These are phyloP conservation scores for Crenichthys baileyi DNA, from an alignment of 2,797 vertebrate genomes.

Conservation along the genomic window DNA sequence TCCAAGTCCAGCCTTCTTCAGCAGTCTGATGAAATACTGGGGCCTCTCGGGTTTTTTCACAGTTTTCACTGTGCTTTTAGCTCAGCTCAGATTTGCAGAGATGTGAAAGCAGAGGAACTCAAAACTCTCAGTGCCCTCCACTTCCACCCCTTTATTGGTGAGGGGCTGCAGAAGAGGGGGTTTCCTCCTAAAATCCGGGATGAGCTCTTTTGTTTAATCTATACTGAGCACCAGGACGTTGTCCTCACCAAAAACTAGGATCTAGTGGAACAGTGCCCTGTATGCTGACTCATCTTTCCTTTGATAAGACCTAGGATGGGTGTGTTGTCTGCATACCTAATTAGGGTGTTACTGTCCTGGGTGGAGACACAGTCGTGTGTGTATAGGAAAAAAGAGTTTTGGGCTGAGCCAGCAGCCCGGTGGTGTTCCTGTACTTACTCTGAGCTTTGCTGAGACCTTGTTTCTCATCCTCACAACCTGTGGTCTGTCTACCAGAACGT, in stretches of 20 bases:
- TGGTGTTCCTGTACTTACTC: neutral
- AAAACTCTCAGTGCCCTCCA: neutral
- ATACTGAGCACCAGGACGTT: neutral
- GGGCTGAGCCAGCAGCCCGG: neutral
- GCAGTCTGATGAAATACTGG: neutral
- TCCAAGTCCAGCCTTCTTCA: neutral
- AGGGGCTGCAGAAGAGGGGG: too few species aligned
- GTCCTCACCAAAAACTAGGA: neutral
- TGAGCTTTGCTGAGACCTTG: neutral
- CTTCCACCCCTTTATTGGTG: neutral
- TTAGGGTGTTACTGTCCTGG: neutral
- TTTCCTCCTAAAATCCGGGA: too few species aligned
- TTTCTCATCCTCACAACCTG: neutral
- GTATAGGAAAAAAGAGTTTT: neutral
- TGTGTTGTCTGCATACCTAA: neutral
- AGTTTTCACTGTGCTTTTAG: neutral
- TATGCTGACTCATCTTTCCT: neutral
- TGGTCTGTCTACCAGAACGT: neutral
- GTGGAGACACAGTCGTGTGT: neutral
- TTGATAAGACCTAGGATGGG: neutral
- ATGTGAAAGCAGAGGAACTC: neutral
- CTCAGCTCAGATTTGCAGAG: neutral
- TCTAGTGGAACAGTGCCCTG: neutral
- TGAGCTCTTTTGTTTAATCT: too few species aligned
- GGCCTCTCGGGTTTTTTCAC: neutral